These are phyloP conservation scores for Odontophorus gujanensis DNA, from an alignment of 2,113 vertebrate genomes.

Conservation along the genomic window DNA sequence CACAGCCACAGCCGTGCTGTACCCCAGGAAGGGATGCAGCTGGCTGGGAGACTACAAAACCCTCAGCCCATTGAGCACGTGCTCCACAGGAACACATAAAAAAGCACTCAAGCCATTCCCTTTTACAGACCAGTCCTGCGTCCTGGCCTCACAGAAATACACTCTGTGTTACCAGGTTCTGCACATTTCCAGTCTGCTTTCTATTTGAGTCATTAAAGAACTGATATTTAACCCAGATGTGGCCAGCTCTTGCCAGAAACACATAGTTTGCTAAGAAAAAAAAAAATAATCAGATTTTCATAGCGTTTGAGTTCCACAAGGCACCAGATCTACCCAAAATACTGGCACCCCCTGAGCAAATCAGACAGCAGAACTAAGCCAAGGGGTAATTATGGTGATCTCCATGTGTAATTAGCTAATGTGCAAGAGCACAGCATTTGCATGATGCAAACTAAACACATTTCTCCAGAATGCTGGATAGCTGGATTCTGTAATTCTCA, in stretches of 20 bases:
- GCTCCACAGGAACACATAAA: neutral
- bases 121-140: neutral
- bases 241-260: conserved; percentile 34
- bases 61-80: neutral
- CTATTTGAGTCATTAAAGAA: conserved; percentile 1
- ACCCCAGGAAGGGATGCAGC: neutral
- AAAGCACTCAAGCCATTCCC: neutral
- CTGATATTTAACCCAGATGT: conserved; percentile 48
- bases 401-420: neutral
- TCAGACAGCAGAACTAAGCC: neutral
- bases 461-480: neutral
- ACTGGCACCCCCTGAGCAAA: neutral
- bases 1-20: rapidly evolving
- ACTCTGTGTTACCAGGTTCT: conserved; percentile 8
- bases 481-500: neutral
- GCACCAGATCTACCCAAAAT: neutral
- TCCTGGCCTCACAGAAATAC: neutral
- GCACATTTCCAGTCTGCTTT: conserved; percentile 32
- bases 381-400: neutral
- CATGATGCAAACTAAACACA: neutral
- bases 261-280: conserved; percentile 16
- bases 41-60: neutral
- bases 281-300: neutral
- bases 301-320: neutral
- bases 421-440: neutral